Percentiles rank a stretch among this genome's conserved stretches.
phyloP scores from a whole-genome alignment of 1,140 invertebrate species.

The Sitophilus oryzae region DNA sequence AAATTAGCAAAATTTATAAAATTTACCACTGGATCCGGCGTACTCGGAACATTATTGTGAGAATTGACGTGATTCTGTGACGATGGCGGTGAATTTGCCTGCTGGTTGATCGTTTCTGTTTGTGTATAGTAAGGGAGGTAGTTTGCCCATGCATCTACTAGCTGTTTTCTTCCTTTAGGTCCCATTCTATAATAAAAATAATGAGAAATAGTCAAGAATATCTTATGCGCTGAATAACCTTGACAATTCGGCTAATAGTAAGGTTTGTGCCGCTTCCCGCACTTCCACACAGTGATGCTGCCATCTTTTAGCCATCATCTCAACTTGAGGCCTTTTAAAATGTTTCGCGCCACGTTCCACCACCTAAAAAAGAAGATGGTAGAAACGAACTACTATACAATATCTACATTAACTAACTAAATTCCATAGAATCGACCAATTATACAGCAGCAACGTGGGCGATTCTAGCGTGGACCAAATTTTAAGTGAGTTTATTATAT shows the following conservation, averaged over 20 bases:
- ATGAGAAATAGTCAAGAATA: not conserved
- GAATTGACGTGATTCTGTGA: slow-evolving; percentile 41
- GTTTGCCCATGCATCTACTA: slow-evolving; percentile 93
- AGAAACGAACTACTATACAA: too few species aligned
- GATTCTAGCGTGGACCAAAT: too few species aligned
- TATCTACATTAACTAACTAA: too few species aligned
- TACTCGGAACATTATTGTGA: slow-evolving; percentile 39
- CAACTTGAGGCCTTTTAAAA: slow-evolving; percentile 90
- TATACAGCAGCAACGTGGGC: not conserved
- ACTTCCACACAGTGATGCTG: slow-evolving; percentile 98
- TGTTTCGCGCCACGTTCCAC: slow-evolving; percentile 59
- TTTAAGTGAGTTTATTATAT: too few species aligned
- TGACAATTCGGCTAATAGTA: slow-evolving; percentile 87
- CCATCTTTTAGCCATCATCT: slow-evolving; percentile 96
- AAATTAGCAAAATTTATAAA: not conserved
- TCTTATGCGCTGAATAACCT: slow-evolving; percentile 45
- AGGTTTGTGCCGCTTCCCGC: slow-evolving; percentile 91
- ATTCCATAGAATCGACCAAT: not conserved
- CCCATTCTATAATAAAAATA: slow-evolving; percentile 58
- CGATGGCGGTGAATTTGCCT: slow-evolving; percentile 39
- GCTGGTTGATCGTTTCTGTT: slow-evolving; percentile 58
- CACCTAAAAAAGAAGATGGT: too few species aligned
- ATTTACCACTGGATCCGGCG: slow-evolving; percentile 40
- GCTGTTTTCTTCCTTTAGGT: slow-evolving; percentile 80
- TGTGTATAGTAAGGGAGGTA: slow-evolving; percentile 86